Evolutionary conservation across 2,113 vertebrate species (phyloP).

Genomic region (Stictonetta naevosa): DNA sequence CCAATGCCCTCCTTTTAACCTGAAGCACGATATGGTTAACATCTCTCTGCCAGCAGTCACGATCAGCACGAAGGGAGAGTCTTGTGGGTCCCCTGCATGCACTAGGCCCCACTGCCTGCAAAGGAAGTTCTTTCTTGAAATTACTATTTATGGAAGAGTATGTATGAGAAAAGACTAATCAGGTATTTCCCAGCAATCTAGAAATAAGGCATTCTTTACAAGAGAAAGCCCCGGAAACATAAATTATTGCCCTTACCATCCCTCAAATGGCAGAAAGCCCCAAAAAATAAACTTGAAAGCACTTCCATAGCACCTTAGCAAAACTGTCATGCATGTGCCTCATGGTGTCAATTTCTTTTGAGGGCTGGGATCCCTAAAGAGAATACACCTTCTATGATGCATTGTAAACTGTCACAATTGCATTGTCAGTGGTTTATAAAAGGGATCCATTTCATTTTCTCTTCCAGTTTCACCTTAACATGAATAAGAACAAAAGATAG

Average conservation of each 20-base stretch:
- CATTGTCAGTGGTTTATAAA: neutral
- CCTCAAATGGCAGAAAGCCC: neutral
- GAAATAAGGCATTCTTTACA: neutral
- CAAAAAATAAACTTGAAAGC: neutral
- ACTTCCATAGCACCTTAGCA: neutral
- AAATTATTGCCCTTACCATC: neutral
- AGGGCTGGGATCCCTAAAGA: neutral
- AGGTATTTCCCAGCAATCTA: neutral
- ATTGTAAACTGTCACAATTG: neutral
- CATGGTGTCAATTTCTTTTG: neutral
- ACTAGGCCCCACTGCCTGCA: neutral
- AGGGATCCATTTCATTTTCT: neutral
- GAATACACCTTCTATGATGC: neutral
- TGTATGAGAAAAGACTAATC: neutral
- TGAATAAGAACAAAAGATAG: neutral
- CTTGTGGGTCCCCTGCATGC: accelerated
- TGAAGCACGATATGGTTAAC: neutral
- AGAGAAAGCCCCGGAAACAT: neutral
- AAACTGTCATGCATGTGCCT: neutral
- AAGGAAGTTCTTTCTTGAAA: neutral
- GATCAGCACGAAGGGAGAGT: neutral
- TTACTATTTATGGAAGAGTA: neutral
- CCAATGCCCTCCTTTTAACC: neutral
- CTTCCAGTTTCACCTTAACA: neutral
- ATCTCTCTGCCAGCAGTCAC: neutral